Base-by-base conservation (phyloP, 2,888 invertebrate genomes). In the Parnassius mnemosyne region DNA sequence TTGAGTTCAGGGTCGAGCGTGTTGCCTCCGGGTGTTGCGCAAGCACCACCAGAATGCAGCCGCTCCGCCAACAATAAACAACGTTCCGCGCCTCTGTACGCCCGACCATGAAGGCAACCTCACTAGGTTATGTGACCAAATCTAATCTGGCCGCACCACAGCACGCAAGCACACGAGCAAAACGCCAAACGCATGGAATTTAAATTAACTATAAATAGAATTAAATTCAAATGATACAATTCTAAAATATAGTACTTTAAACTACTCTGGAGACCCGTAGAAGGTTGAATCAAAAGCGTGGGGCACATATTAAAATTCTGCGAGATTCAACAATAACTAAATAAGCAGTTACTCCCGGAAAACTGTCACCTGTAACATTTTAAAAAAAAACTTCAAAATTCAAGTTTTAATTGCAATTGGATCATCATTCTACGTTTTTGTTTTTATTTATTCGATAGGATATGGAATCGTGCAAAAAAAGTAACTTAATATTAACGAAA, bases 1-100 rank as follows among this genome's bases (percentile, higher is more conserved):
- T 89, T 85, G 86, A 89, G 91, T 85, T 90, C 91, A 91, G 85
- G 91, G 91, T 89, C 88, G 84, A 69, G 73, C 75, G 77, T 79
- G 82, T 77, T 80, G 82, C 89, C 89, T 89, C 89, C 90, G 90
- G 90, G 90, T 90, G 72, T 88, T 89, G 84, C 83, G 85, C 79
- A 86, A 85, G 65, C 75, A 77, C 75, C 77, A 70, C 71, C 72
- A 65, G 66, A 71, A 65, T 69, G 68, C 76, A 78, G 64, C 56
- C 64, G 60, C 58, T 43, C 61, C 60, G 62, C 49, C 64, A 55
- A 68, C 66, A 66, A 66, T 66, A 64, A 65, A 61, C 54, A 56
- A 54, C 60, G 49, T 60, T 53, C 53, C 51, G 57, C 57, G 44
- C 61, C 53, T 57, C 56, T 52, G 47, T 53, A 49, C 49, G 47